Base-by-base conservation (phyloP, 2,888 invertebrate species). In the Octonoba sinensis region DNA sequence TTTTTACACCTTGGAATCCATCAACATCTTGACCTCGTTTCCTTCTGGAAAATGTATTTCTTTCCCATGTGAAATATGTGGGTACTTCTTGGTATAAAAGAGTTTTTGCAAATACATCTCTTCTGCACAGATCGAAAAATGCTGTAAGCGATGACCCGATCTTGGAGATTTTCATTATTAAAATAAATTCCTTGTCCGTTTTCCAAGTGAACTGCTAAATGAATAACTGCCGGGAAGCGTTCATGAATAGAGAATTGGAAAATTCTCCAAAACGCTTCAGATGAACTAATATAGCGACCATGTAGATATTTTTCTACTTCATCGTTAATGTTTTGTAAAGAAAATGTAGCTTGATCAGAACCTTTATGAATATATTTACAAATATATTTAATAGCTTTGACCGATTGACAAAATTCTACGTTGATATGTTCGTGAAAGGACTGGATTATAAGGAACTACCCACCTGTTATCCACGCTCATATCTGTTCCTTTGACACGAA, bases 361-460 rank as follows among this genome's bases (percentile, higher is more conserved):
- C 36, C 36, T 36, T 36, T 4, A 8, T 36, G 3, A 36, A 36
- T 11, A 54, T 54, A 54, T 54, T 54, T 54, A 13, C 54, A 54
- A 4, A 54, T 8, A 16, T 54, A 54, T 20, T 54, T 54, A 20
- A 54, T 54, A 8, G n/a, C 2, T 54, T 54, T 54, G 3, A 54
- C 18, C 8, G n/a, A 54, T 3, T 54, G n/a, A 8, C 54, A 54
- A 54, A 1, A 11, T 13, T 54, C 54, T 54, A 54, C 18, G 18
- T 54, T 54, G 1, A 54, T 13, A 54, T 11, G 11, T 18, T 6
- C 54, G 1, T 20, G 15, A 54, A 8, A 54, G 59, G 0, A 59
- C 20, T 22, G 22, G 59, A 22, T 59, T 59, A 59, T 22, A 22
- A 20, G 59, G 59, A 20, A 59, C 59, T 11, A 59, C 59, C 20